Conservation (phyloP, 1,140 invertebrate genomes). For the Drosophila serrata region DNA sequence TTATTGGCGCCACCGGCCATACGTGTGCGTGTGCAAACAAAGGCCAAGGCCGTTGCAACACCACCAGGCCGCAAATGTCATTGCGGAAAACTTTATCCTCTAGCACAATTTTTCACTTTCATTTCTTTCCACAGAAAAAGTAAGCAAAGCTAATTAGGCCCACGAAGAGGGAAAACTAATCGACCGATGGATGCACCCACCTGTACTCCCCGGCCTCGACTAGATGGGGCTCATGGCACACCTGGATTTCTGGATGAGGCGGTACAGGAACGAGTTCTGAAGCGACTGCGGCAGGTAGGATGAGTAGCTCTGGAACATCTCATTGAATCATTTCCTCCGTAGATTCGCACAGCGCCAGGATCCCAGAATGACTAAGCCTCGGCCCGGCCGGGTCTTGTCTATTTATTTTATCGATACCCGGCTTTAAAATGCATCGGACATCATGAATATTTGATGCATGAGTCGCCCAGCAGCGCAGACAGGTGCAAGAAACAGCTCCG, state of each 20-base stretch:
- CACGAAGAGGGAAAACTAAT: constrained; percentile 27
- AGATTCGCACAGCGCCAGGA: constrained; percentile 49
- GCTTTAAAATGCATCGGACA: constrained; percentile 74
- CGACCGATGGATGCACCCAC: constrained; percentile 53
- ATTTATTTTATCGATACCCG: constrained; percentile 77
- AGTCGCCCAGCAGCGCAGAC: constrained; percentile 30
- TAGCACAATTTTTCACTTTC: constrained; percentile 65
- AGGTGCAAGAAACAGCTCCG: constrained; percentile 37
- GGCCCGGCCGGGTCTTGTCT: constrained; percentile 5
- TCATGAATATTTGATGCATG: constrained; percentile 75
- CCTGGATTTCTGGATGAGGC: constrained; percentile 70
- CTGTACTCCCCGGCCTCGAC: constrained; percentile 39
- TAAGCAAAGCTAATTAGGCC: constrained; percentile 63
- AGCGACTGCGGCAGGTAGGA: constrained; percentile 62
- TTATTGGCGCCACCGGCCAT: constrained; percentile 19
- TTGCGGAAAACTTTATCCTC: constrained; percentile 57
- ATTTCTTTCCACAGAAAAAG: constrained; percentile 57
- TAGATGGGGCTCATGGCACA: constrained; percentile 66
- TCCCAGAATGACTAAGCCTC: constrained; percentile 52
- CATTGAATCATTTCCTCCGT: constrained; percentile 8
- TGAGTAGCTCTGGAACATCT: constrained; percentile 69
- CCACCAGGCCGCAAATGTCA: constrained; percentile 63
- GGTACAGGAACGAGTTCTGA: constrained; percentile 70
- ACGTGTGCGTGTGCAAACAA: constrained; percentile 60
- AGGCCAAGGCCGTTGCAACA: constrained; percentile 69